A percentile compares a stretch with the other conserved stretches of the same genome.
Evolutionary conservation across 2,888 invertebrate species (phyloP).

Genomic region (Serripes groenlandicus): DNA sequence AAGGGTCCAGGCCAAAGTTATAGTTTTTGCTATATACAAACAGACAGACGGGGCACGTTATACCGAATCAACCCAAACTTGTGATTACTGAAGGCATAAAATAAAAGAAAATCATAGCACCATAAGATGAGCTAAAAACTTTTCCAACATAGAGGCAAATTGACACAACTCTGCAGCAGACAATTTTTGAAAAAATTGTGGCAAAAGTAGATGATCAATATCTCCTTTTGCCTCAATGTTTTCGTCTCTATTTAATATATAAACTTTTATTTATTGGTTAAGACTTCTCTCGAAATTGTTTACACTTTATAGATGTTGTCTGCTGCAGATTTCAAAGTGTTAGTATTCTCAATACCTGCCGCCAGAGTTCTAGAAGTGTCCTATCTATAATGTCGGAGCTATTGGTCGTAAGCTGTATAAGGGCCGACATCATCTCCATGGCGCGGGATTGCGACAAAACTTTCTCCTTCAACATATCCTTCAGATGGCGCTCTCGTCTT

Average conservation of each 20-base stretch:
- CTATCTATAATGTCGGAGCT: constrained; percentile 56
- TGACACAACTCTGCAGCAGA: too few species aligned
- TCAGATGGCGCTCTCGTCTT: constrained; percentile 48
- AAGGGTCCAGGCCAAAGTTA: too few species aligned
- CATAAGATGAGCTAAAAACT: too few species aligned
- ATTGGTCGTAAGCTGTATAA: constrained; percentile 49
- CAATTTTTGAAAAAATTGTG: constrained; percentile 3
- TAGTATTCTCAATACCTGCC: constrained; percentile 47
- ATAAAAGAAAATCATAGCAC: too few species aligned
- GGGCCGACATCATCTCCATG: constrained; percentile 52
- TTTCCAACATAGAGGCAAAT: too few species aligned
- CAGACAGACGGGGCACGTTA: too few species aligned
- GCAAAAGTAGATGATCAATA: background rate
- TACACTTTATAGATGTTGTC: background rate
- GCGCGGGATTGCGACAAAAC: constrained; percentile 26
- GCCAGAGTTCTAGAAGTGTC: constrained; percentile 54
- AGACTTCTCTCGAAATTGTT: too few species aligned
- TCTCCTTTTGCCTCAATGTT: constrained; percentile 1
- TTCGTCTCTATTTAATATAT: background rate
- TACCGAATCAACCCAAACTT: too few species aligned
- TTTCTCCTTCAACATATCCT: constrained; percentile 53
- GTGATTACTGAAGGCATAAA: too few species aligned
- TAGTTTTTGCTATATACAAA: too few species aligned
- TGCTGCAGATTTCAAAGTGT: background rate
- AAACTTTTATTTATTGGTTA: background rate